Percentiles rank a stretch among this genome's conserved stretches.
phyloP scores from a whole-genome alignment of 2,797 vertebrate species.

The Huso huso region DNA sequence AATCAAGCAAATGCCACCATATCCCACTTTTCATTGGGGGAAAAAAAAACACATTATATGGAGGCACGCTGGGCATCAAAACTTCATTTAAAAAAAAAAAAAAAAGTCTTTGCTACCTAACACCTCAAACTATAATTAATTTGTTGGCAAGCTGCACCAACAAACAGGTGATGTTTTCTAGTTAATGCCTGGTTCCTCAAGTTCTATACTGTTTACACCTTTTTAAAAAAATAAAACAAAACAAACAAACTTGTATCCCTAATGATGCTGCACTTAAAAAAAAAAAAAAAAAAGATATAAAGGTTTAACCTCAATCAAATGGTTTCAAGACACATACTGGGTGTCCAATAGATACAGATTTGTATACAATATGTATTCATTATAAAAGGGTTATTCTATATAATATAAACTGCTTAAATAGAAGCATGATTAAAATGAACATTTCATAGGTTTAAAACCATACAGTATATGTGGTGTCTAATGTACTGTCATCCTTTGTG shows the following conservation, averaged over 20 bases:
- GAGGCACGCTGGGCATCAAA: conserved; percentile 13
- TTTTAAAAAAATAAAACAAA: neutral
- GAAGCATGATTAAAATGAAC: conserved; percentile 49
- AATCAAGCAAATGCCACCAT: conserved; percentile 99
- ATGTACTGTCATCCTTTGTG: conserved; percentile 21
- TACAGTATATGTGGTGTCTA: conserved; percentile 30
- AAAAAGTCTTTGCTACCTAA: neutral
- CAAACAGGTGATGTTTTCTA: neutral
- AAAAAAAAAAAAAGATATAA: too few relatives aligned
- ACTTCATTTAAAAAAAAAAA: neutral
- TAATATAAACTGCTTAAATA: conserved; percentile 60
- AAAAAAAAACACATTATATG: conserved; percentile 72
- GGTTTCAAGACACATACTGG: too few relatives aligned
- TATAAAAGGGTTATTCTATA: conserved; percentile 42
- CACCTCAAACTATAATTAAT: neutral
- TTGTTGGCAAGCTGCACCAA: neutral
- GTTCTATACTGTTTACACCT: neutral
- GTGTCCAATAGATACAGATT: too few relatives aligned
- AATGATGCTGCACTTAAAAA: too few relatives aligned
- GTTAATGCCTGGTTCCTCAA: neutral
- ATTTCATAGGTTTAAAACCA: conserved; percentile 52
- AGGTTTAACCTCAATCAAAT: too few relatives aligned
- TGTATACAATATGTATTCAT: conserved; percentile 41
- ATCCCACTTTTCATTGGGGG: conserved; percentile 77
- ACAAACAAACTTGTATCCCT: too few relatives aligned